Conservation (phyloP, 2,113 vertebrate genomes). For the Lasiurus borealis region DNA sequence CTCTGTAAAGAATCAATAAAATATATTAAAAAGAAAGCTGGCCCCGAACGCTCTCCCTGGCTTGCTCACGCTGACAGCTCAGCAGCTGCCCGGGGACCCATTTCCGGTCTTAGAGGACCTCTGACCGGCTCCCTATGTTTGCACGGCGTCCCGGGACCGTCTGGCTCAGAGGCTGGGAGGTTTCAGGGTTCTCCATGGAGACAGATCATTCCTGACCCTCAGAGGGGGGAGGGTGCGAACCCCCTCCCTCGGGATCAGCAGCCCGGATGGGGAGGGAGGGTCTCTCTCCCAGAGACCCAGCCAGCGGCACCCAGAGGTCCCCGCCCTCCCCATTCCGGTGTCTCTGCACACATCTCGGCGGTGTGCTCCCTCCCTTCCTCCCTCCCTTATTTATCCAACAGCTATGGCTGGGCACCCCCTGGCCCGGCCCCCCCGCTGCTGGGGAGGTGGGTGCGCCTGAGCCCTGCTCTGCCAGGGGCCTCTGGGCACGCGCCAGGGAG, state of each 20-base stretch:
- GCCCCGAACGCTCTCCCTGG: no score
- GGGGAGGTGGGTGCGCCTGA: background rate
- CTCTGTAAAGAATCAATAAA: no score
- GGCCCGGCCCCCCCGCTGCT: background rate
- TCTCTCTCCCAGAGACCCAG: background rate
- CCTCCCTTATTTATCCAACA: background rate
- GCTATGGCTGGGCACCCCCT: background rate
- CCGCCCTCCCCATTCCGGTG: rapidly evolving
- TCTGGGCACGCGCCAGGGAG: no score
- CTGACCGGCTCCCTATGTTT: no score
- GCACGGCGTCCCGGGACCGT: no score
- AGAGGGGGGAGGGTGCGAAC: no score
- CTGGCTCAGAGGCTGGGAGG: background rate
- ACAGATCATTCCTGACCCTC: background rate
- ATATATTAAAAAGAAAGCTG: no score
- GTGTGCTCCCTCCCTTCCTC: no score
- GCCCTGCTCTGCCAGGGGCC: background rate
- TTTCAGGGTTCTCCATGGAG: rapidly evolving
- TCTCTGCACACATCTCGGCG: background rate
- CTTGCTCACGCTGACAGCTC: no score
- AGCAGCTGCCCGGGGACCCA: no score
- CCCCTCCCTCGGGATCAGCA: rapidly evolving
- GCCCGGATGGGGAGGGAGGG: background rate
- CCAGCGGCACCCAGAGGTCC: rapidly evolving
- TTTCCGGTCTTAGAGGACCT: no score